These are phyloP conservation scores for Apamea epomidion DNA, from an alignment of 2,888 invertebrate species.

Conservation along the genomic window DNA sequence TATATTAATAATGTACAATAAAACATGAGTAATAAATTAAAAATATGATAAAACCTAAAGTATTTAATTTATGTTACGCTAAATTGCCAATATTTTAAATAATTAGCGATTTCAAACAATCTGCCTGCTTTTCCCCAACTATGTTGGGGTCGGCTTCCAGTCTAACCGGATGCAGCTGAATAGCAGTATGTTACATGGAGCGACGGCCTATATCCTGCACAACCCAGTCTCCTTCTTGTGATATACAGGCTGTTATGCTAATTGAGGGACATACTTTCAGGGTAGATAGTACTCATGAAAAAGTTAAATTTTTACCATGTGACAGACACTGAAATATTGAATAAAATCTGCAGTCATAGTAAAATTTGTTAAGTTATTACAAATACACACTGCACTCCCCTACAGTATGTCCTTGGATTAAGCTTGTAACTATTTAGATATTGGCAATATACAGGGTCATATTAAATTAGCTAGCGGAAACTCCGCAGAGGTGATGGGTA, in stretches of 20 bases:
- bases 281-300: not conserved
- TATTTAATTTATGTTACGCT: not conserved
- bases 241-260: not conserved
- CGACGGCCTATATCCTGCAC: not conserved
- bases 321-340: not conserved
- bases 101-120: not conserved
- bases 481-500: too few species aligned
- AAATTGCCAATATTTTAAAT: constrained; percentile 2
- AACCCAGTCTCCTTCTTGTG: not conserved
- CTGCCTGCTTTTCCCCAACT: not conserved
- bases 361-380: too few species aligned
- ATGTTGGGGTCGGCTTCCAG: not conserved
- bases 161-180: not conserved
- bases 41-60: constrained; percentile 8
- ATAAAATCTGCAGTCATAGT: not conserved
- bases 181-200: not conserved
- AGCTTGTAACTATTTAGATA: not conserved
- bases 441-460: not conserved
- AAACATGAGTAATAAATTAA: constrained; percentile 16
- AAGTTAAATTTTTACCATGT: not conserved
- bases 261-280: not conserved
- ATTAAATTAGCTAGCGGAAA: too few species aligned
- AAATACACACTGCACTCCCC: not conserved
- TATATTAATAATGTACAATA: not conserved
- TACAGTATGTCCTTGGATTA: not conserved